phyloP scores from a whole-genome alignment of 2,797 vertebrate genomes.

The Trachurus trachurus region DNA sequence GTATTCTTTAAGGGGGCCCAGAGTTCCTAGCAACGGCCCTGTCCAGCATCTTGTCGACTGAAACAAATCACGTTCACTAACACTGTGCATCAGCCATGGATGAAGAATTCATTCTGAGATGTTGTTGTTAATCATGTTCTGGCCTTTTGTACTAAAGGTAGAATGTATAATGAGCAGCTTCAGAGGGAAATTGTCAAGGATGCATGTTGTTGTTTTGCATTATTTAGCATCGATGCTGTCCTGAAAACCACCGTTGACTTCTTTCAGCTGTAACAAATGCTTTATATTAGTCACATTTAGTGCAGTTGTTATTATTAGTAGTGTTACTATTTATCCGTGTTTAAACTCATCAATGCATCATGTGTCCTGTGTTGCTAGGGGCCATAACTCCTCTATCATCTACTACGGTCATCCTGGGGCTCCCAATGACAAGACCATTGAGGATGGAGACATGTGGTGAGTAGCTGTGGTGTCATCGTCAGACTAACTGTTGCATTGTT shows the following conservation, averaged over 20 bases:
- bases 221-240: background rate
- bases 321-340: background rate
- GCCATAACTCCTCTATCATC: constrained; percentile 85
- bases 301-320: background rate
- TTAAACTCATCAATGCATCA: too few relatives aligned
- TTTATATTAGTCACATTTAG: background rate
- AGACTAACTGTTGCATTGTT: background rate
- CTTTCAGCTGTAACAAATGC: background rate
- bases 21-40: too few relatives aligned
- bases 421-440: constrained; percentile 92
- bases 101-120: constrained; percentile 27
- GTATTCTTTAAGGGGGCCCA: too few relatives aligned
- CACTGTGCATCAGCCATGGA: constrained; percentile 10
- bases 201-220: background rate
- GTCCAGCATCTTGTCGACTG: background rate
- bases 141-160: too few relatives aligned
- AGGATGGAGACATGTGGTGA: constrained; percentile 95
- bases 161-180: constrained; percentile 21
- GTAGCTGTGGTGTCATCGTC: constrained; percentile 6
- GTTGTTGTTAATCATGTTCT: constrained; percentile 22
- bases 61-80: background rate
- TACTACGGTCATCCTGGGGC: constrained; percentile 93
- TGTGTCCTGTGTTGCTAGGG: constrained; percentile 83
- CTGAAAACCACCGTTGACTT: background rate
- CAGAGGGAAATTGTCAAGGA: constrained; percentile 12